Evolutionary conservation across 2,113 vertebrate species (phyloP).

Genomic region (Apteryx mantelli): DNA sequence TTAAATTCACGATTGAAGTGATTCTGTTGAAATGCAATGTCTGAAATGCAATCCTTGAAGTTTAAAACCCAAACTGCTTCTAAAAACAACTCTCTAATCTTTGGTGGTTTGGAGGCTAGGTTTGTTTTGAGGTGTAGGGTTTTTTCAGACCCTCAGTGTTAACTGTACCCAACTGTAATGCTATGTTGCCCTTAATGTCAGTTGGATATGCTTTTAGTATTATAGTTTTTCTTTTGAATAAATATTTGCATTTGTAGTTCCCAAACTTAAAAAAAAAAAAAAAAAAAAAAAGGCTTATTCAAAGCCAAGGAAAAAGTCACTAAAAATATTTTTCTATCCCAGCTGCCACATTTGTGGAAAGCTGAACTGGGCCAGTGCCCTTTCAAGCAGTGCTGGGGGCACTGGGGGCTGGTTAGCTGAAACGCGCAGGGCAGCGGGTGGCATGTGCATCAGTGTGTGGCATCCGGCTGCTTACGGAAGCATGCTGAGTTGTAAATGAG

Average conservation of each 20-base stretch:
- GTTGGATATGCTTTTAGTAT: slow-evolving; percentile 63
- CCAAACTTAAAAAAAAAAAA: not conserved
- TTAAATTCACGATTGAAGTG: not conserved
- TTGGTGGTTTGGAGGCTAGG: slow-evolving; percentile 46
- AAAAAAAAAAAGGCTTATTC: slow-evolving; percentile 56
- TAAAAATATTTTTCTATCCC: slow-evolving; percentile 67
- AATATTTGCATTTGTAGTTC: slow-evolving; percentile 70
- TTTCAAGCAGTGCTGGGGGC: not conserved
- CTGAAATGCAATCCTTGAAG: slow-evolving; percentile 43
- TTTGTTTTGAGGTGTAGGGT: slow-evolving; percentile 24
- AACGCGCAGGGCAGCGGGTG: not conserved
- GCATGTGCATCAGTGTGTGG: not conserved
- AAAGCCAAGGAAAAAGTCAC: slow-evolving; percentile 59
- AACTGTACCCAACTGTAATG: slow-evolving; percentile 59
- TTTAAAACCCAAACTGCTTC: slow-evolving; percentile 49
- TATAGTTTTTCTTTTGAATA: slow-evolving; percentile 68
- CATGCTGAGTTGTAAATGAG: not conserved
- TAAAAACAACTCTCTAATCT: slow-evolving; percentile 69
- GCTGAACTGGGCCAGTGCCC: not conserved
- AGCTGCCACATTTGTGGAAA: not conserved
- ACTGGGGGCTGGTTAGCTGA: not conserved
- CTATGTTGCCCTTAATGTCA: slow-evolving; percentile 40
- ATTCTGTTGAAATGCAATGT: slow-evolving; percentile 5
- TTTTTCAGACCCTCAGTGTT: slow-evolving; percentile 28
- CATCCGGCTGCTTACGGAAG: not conserved